Evolutionary conservation across 2,113 vertebrate species (phyloP).

Genomic region (Saimiri boliviensis): DNA sequence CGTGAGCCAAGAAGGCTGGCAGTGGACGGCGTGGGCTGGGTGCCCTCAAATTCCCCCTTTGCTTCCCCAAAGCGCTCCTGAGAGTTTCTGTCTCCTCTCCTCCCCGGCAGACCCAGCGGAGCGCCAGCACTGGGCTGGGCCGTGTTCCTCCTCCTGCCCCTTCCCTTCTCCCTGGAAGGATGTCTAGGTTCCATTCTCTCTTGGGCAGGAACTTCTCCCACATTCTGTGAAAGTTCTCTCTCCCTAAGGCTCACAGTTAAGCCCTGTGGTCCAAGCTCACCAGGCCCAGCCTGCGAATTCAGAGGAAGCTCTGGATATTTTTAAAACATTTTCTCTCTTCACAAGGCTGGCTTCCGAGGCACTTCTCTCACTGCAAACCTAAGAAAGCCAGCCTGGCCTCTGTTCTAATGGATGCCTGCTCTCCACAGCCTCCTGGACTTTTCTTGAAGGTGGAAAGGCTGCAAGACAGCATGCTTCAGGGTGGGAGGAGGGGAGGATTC

Average conservation of each 20-base stretch:
- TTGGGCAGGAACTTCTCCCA: neutral
- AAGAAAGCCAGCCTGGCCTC: neutral
- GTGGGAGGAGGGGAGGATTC: neutral
- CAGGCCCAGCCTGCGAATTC: neutral
- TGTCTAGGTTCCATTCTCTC: neutral
- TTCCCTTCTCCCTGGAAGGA: rapidly evolving
- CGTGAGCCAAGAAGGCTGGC: neutral
- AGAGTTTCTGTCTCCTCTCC: neutral
- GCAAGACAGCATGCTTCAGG: neutral
- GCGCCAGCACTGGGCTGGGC: neutral
- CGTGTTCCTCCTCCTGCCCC: neutral
- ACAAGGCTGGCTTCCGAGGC: neutral
- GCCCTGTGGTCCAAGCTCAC: neutral
- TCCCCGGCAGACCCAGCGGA: neutral
- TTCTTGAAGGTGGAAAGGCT: neutral
- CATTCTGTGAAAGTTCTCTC: rapidly evolving
- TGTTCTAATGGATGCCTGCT: neutral
- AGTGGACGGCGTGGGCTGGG: rapidly evolving
- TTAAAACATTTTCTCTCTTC: neutral
- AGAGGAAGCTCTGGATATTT: neutral
- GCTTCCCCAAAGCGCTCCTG: neutral
- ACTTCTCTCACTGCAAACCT: neutral
- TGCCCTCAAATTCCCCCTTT: neutral
- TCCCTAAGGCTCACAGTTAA: neutral
- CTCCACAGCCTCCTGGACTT: neutral